Evolutionary conservation across 2,888 invertebrate genomes (phyloP), one percentile per base, ranked within the genome.

Genomic region (Aleiodes testaceus): DNA sequence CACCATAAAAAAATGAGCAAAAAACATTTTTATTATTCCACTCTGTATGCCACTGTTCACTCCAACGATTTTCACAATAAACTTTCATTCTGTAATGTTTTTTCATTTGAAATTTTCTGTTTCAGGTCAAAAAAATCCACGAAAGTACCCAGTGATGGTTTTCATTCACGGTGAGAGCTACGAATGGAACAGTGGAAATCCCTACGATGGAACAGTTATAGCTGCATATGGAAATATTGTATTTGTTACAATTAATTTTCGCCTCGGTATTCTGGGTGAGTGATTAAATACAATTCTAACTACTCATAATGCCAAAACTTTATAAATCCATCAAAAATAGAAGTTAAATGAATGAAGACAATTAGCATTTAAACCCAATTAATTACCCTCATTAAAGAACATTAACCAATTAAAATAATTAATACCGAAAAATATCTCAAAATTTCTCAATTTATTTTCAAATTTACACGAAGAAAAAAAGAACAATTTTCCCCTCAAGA

Each of bases 111-210:
- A n/a, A 26, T 26, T 63, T 20, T 72, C 7, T 66, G 50, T 80
- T 80, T 0, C 79, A 86, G 85, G 82, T 64, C 80, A 80, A 55
- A 78, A 75, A 66, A 79, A 69, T 63, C 66, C 78, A 0, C 90
- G 90, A 78, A 92, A 91, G 81, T 92, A 92, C 85, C 95, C 97
- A 0, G 96, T 97, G 0, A 91, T 98, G 85, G 94, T 98, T 61
- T 97, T 96, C 87, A 93, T 98, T 75, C 97, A 97, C 81, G 98
- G 97, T 0, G 98, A 98, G 86, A 97, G 97, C 0, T 98, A 96
- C 87, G 97, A 97, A 84, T 98, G 97, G 95, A 97, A 97, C 85
- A 96, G 97, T 30, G 99, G 98, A 73, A 98, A 98, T 88, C 94
- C 97, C 0, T 99, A 98, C 88, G 99, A 99, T 86, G 98, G 97